A percentile compares a stretch with the other conserved stretches of the same genome.
Evolutionary conservation across 2,113 vertebrate genomes (phyloP).

Genomic region (Cranoglanis bouderius): DNA sequence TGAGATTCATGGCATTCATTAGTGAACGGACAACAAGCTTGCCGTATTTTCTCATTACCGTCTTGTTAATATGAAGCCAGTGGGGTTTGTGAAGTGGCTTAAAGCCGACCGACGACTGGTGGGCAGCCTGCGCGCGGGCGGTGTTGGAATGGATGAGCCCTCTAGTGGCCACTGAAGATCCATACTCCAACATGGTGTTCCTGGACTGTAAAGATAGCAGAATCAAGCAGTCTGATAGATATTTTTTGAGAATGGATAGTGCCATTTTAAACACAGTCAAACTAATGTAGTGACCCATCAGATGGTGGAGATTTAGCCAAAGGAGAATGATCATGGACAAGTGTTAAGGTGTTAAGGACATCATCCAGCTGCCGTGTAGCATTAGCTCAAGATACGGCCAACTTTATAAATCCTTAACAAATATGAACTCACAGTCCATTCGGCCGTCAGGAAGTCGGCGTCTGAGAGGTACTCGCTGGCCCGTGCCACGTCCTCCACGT

Average conservation of each 20-base stretch:
- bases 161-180: conserved; percentile 84
- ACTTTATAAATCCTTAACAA: not conserved
- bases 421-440: conserved; percentile 87
- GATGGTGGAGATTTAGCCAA: not conserved
- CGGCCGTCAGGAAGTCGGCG: conserved; percentile 84
- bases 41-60: conserved; percentile 68
- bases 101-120: conserved; percentile 82
- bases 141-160: conserved; percentile 90
- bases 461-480: conserved; percentile 91
- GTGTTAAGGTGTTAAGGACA: not conserved
- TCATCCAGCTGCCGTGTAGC: not conserved
- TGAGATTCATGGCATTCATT: no score
- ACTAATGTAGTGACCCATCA: not conserved
- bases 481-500: conserved; percentile 83
- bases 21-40: not conserved
- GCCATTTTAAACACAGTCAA: not conserved
- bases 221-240: not conserved
- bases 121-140: conserved; percentile 73
- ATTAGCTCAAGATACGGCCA: not conserved
- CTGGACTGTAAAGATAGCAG: conserved; percentile 69
- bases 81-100: conserved; percentile 91
- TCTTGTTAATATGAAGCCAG: conserved; percentile 89
- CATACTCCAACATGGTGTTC: conserved; percentile 78
- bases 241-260: not conserved
- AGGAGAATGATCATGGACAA: not conserved